Evolutionary conservation across 1,140 invertebrate species (phyloP), one percentile per base, ranked within the genome.

Genomic region (Caenorhabditis briggsae): DNA sequence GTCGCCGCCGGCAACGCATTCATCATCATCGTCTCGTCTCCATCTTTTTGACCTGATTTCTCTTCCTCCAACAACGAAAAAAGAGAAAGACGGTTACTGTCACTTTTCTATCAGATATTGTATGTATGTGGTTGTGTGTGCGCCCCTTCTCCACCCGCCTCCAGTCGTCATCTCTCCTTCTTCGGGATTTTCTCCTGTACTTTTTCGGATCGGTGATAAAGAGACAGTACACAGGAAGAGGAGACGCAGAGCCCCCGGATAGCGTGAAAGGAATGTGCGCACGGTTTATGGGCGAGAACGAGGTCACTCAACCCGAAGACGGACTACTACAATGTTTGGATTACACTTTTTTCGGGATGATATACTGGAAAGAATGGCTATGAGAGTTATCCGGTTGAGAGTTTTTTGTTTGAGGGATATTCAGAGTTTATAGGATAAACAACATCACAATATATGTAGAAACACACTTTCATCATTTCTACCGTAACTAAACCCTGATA

Each of bases 171-270:
- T 46, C 70, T 78, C 64, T 20, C 23, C 23, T 18, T 65, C 61
- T 41, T 41, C n/a, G 43, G 46, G 70, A 46, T 50, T 78, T 20
- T 78, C 46, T 78, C 23, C 70, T 78, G 70, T 50, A 78, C 70
- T 78, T 78, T 78, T 78, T 78, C 70, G 70, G 70, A 78, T 78
- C 70, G 70, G 70, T 78, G 70, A 78, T 78, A 78, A 78, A 78
- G 70, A 50, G 46, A 78, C 18, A 78, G 70, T 50, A n/a, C 20
- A 7, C 2, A 50, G 12, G 46, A 50, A 2, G 70, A 25, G 1
- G 70, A 78, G 43, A 50, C 70, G 70, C 46, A 78, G 70, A 78
- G 43, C 43, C 8, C 20, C 8, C 20, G 70, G 59, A 61, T 61
- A 33, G 59, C 59, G 59, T 25, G 59, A 61, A 61, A 78, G 70